Conservation (phyloP, 2,797 vertebrate genomes). For the Dendrocincla fuliginosa region DNA sequence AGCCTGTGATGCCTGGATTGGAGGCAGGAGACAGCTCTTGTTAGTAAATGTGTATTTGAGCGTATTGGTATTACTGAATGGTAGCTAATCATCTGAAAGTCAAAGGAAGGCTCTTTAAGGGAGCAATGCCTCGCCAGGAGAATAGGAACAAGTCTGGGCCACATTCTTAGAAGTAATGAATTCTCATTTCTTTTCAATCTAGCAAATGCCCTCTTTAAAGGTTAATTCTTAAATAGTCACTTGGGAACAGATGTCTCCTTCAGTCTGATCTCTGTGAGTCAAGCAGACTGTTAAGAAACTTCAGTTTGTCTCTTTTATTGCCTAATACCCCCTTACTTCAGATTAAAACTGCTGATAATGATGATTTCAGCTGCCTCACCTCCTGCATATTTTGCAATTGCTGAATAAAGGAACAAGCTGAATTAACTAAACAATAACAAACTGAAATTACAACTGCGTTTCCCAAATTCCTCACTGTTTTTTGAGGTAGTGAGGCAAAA, state of each 20-base stretch:
- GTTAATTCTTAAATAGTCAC: conserved; percentile 59
- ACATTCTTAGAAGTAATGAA: conserved; percentile 11
- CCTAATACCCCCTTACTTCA: not conserved
- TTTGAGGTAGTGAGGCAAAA: not conserved
- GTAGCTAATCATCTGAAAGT: conserved; percentile 17
- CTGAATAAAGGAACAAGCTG: not conserved
- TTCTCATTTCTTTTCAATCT: conserved; percentile 50
- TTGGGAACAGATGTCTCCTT: conserved; percentile 22
- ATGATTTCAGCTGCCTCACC: not conserved
- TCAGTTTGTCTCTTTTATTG: conserved; percentile 10
- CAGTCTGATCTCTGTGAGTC: conserved; percentile 4
- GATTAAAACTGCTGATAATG: not conserved
- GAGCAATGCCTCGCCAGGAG: fast-evolving
- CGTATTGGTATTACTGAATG: not conserved
- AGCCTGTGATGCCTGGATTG: not conserved
- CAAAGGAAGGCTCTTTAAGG: not conserved
- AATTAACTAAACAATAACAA: not conserved
- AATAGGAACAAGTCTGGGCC: not conserved
- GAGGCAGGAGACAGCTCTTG: not conserved
- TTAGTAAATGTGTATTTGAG: conserved; percentile 1
- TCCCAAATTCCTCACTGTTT: not conserved
- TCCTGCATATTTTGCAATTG: not conserved
- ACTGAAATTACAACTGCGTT: not conserved
- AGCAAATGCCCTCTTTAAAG: conserved; percentile 47
- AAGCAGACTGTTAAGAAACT: conserved; percentile 10